A percentile compares a stretch with the other conserved stretches of the same genome.
Evolutionary conservation across 2,797 vertebrate genomes (phyloP).

Genomic region (Coreius guichenoti): DNA sequence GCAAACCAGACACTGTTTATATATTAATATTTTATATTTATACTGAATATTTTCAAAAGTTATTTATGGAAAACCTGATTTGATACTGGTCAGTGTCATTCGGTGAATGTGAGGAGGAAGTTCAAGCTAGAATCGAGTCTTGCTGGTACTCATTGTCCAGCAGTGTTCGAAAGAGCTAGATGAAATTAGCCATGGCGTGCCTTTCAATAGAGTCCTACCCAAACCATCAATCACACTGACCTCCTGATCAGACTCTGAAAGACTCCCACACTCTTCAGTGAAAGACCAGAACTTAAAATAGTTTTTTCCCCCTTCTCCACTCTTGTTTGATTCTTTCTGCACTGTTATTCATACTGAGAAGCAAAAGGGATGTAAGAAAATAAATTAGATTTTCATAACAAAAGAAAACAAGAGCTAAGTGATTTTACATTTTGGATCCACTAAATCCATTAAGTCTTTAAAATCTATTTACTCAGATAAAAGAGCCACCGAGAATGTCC

Average conservation of each 20-base stretch:
- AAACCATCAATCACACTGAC: conserved; percentile 73
- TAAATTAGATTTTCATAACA: neutral
- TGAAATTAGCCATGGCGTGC: conserved; percentile 1
- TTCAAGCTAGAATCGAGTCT: conserved; percentile 70
- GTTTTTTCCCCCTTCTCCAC: neutral
- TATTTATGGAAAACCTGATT: neutral
- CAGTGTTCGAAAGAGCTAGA: conserved; percentile 65
- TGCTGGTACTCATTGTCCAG: conserved; percentile 71
- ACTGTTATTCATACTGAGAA: neutral
- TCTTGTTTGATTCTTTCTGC: neutral
- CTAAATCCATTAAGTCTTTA: conserved; percentile 17
- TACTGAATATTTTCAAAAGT: neutral
- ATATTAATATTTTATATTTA: neutral
- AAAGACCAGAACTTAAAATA: conserved; percentile 49
- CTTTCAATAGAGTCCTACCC: conserved; percentile 66
- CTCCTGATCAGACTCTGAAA: conserved; percentile 64
- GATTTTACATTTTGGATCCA: neutral
- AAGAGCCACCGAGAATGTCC: conserved; percentile 88
- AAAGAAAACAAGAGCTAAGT: neutral
- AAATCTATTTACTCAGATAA: conserved; percentile 76
- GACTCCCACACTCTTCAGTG: conserved; percentile 59
- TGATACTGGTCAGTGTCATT: neutral
- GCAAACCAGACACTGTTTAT: neutral
- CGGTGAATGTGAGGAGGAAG: conserved; percentile 60
- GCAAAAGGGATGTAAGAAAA: neutral